Conservation (phyloP, 2,888 invertebrate species). For the Heterodera filipjevi region DNA sequence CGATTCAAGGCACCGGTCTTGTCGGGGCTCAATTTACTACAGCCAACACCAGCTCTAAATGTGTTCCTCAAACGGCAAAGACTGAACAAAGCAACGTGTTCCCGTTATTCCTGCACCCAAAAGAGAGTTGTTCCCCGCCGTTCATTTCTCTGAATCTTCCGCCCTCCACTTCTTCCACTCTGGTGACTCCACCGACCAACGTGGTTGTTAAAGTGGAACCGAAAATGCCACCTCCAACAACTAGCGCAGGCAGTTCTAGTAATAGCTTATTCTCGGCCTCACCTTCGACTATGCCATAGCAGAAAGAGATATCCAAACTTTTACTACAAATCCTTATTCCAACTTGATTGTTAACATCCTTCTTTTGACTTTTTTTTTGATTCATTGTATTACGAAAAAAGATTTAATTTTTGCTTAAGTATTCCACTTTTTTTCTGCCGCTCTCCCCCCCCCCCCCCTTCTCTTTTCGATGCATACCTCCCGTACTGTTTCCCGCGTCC, state of each 20-base stretch:
- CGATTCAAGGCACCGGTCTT: slow-evolving; percentile 17
- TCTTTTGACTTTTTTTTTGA: too few species aligned
- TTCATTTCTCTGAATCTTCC: slow-evolving; percentile 30
- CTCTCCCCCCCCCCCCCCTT: background rate
- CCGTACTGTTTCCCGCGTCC: background rate
- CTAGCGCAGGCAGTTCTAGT: background rate
- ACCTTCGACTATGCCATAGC: background rate
- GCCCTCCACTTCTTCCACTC: slow-evolving; percentile 13
- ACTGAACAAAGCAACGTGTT: background rate
- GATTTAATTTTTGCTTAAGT: too few species aligned
- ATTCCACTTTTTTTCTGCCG: background rate
- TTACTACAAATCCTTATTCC: too few species aligned
- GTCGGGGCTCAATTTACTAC: background rate
- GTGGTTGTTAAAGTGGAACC: slow-evolving; percentile 25
- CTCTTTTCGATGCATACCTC: background rate
- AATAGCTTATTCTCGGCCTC: background rate
- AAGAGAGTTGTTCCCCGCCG: slow-evolving; percentile 17
- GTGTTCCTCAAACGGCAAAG: background rate
- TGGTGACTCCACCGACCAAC: slow-evolving; percentile 21
- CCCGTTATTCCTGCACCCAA: background rate
- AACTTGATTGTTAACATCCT: too few species aligned
- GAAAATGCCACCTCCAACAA: slow-evolving; percentile 9
- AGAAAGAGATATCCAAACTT: background rate
- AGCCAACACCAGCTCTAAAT: background rate
- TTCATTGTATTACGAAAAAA: too few species aligned